phyloP scores from a whole-genome alignment of 2,113 vertebrate species.

The Leiothrix lutea region DNA sequence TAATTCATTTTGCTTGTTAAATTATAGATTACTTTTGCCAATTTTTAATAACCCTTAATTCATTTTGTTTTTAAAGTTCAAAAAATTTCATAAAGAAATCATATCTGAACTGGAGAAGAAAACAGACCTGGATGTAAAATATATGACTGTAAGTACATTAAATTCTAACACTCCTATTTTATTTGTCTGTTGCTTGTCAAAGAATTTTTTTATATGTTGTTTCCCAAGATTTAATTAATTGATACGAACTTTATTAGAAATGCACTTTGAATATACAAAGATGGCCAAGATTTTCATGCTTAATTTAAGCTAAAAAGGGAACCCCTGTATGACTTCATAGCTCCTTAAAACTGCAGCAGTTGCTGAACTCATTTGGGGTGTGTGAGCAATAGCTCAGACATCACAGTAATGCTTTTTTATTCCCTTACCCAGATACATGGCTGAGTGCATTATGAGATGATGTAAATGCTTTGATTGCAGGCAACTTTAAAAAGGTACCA shows the following conservation, averaged over 20 bases:
- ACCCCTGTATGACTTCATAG: not conserved
- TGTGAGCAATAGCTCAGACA: not conserved
- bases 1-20: not conserved
- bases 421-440: not conserved
- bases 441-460: not conserved
- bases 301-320: not conserved
- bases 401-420: not conserved
- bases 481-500: conserved; percentile 96
- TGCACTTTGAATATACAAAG: not conserved
- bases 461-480: conserved; percentile 67
- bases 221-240: not conserved
- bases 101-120: conserved; percentile 93
- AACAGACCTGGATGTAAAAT: conserved; percentile 95
- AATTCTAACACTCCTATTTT: not conserved
- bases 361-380: not conserved
- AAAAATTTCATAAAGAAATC: conserved; percentile 90
- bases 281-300: not conserved
- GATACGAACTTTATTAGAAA: not conserved
- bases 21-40: not conserved
- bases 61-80: conserved; percentile 81
- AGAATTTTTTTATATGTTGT: not conserved
- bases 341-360: not conserved
- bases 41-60: not conserved
- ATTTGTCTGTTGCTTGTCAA: not conserved
- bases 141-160: conserved; percentile 88